Evolutionary conservation across 2,113 vertebrate genomes (phyloP), one percentile per base, ranked within the genome.

Genomic region (Condylura cristata): DNA sequence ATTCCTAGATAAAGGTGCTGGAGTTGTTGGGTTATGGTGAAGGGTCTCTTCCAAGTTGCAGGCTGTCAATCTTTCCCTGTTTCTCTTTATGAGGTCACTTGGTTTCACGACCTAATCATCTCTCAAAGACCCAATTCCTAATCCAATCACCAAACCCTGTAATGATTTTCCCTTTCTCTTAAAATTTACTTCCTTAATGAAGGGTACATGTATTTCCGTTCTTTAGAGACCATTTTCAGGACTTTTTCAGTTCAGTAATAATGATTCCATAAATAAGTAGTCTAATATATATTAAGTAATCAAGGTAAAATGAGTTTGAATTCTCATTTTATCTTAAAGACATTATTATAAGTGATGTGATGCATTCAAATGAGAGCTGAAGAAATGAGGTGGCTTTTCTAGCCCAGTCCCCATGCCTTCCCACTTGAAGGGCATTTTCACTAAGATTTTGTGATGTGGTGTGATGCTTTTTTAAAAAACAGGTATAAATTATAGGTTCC

Each of bases 221-320:
- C 65, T 83, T 90, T 16, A 68, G 76, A 80, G 46, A 9, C 14
- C 10, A 44, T 91, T 92, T 84, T 34, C 30, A 71, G 32, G 46
- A 82, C 68, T 82, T 90, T 65, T 70, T 84, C 66, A 60, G 61
- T 44, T 92, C 72, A 88, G n/a, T 87, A 44, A 95, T 72, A 85
- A 72, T 78, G 68, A 89, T 53, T 92, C 92, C 84, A 92, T 71
- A 87, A 63, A 80, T 53, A 89, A 90, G 85, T 26, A 75, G 28
- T 53, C 44, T 68, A 79, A 75, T 78, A 74, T 71, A 65, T 61
- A 61, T 82, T 78, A 89, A 83, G 30, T 84, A 93, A 91, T 34
- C 93, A 41, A 65, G 80, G n/a, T 86, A 94, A 86, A 79, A 32
- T 94, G 61, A 83, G 17, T 65, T 90, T 56, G 37, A 93, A 61